Base-by-base conservation (phyloP, 35 echinoderm and acorn worm genomes). In the Ophioderma brevispina region DNA sequence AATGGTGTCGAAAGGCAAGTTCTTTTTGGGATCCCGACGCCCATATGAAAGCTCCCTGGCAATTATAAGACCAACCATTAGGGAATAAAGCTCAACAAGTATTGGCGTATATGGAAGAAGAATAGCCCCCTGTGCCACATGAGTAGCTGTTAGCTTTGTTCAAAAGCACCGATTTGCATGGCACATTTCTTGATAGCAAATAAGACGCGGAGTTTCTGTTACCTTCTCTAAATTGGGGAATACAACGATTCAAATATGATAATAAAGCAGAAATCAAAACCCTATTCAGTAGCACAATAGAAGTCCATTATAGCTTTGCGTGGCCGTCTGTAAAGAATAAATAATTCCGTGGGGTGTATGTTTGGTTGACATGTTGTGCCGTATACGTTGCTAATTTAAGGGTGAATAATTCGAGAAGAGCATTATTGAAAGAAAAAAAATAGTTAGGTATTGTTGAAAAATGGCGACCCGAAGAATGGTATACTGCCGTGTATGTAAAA, bases 141-240 rank as follows among this genome's bases (percentile, higher is more conserved):
- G 28, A 70, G 59, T 70, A 70, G 59, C 28, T 25, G 59, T 70
- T 25, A 70, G 59, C 59, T 13, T 70, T 70, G 59, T 70, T 70
- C 59, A 70, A 70, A 70, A 6, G 59, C 59, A 70, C 59, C 59
- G 59, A 70, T 70, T 70, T 70, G 59, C 59, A 70, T 25, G 28
- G 59, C 59, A 70, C 59, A 30, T 70, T 70, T 70, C 59, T 70
- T 6, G 59, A 70, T 25, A 70, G 59, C 59, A 70, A 70, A 70
- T 70, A 70, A 70, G 59, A 70, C 59, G 59, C 59, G 59, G 59
- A 70, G n/a, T 70, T 15, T 70, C 59, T 70, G 59, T 70, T 70
- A 25, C 59, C 59, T 70, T 70, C 59, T 70, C 28, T 25, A 13
- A 6, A 70, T 30, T 70, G 59, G 2, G 59, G 28, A 70, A 70